phyloP scores from a whole-genome alignment of 2,888 invertebrate genomes.

The Eristalis tenax region DNA sequence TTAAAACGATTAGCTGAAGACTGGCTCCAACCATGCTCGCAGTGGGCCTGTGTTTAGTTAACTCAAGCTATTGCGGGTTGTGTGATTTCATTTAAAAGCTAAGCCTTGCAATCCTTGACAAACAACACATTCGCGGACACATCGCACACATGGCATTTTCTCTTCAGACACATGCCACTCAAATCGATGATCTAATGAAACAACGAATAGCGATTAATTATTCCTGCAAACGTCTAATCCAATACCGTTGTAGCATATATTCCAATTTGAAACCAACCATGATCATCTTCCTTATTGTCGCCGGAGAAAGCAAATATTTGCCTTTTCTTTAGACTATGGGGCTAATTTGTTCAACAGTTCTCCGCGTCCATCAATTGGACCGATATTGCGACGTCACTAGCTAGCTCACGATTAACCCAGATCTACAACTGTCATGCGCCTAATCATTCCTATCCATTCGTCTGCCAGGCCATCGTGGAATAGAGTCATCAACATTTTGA shows the following conservation, averaged over 20 bases:
- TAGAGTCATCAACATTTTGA: constrained; percentile 27
- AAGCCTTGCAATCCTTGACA: too few relatives aligned
- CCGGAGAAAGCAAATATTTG: neutral
- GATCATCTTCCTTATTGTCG: neutral
- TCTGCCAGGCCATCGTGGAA: neutral
- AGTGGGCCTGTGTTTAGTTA: too few relatives aligned
- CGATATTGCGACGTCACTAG: neutral
- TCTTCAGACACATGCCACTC: neutral
- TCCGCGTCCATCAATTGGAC: constrained; percentile 18
- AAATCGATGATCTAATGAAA: neutral
- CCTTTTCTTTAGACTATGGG: constrained; percentile 1
- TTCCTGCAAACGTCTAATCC: neutral
- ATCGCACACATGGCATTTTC: too few relatives aligned
- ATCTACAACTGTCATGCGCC: neutral
- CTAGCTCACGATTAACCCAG: constrained; percentile 29
- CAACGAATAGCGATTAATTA: neutral
- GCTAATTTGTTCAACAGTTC: constrained; percentile 22
- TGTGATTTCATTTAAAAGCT: too few relatives aligned
- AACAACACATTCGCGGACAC: too few relatives aligned
- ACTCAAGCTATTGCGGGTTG: too few relatives aligned
- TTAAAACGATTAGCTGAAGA: too few relatives aligned
- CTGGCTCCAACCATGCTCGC: too few relatives aligned
- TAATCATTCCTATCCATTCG: constrained; percentile 6
- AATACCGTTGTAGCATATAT: neutral
- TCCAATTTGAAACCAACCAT: neutral